Conservation (phyloP, 2,797 vertebrate species). For the Hydrophis major region DNA sequence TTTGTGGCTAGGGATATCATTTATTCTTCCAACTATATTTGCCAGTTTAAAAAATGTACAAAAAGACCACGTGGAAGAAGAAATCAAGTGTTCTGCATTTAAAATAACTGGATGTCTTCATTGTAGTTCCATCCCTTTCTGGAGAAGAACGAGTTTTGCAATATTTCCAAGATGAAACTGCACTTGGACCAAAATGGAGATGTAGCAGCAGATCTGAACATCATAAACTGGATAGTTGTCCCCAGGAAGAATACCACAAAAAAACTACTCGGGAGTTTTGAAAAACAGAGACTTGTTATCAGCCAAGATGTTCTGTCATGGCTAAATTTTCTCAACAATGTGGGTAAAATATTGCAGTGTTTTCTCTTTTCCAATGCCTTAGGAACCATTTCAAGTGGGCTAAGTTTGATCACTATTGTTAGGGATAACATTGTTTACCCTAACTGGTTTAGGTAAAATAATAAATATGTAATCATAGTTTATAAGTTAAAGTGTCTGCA, state of each 20-base stretch:
- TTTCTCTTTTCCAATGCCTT: too few species aligned
- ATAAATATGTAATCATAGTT: too few species aligned
- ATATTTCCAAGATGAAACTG: neutral
- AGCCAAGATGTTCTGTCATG: neutral
- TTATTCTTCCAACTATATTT: neutral
- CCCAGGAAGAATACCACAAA: neutral
- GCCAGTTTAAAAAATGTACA: neutral
- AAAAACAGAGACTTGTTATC: neutral
- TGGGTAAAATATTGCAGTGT: too few species aligned
- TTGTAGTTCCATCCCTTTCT: neutral
- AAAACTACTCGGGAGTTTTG: neutral
- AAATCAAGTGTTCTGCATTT: neutral
- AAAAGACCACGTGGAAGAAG: neutral
- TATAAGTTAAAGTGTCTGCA: too few species aligned
- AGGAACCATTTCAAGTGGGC: too few species aligned
- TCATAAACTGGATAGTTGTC: neutral
- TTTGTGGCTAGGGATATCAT: neutral
- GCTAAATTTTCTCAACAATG: neutral
- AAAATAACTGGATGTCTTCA: neutral
- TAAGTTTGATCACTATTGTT: too few species aligned
- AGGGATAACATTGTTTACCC: too few species aligned
- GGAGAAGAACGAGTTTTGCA: neutral
- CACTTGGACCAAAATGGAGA: neutral
- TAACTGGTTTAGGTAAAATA: too few species aligned
- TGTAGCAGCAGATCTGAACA: neutral